Evolutionary conservation across 2,888 invertebrate species (phyloP).

Genomic region (Seladonia tumulorum): DNA sequence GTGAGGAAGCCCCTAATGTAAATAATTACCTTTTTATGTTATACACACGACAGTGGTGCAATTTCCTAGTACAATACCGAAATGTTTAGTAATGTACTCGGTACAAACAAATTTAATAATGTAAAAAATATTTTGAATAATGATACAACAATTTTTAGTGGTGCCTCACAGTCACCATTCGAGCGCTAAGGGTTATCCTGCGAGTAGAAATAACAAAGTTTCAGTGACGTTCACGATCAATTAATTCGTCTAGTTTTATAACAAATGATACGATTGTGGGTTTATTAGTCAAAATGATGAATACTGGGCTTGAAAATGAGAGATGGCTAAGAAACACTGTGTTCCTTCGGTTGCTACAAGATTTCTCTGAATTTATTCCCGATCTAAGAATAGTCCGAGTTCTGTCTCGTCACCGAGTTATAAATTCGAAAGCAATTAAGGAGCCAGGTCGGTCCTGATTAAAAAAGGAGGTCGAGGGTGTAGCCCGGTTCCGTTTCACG

Average conservation of each 20-base stretch:
- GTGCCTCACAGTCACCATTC: too few relatives aligned
- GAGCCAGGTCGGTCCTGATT: constrained; percentile 10
- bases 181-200: too few relatives aligned
- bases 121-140: too few relatives aligned
- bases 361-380: neutral
- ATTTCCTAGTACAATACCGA: too few relatives aligned
- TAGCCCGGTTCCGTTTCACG: constrained; percentile 44
- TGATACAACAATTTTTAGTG: too few relatives aligned
- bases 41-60: too few relatives aligned
- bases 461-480: constrained; percentile 26
- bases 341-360: neutral
- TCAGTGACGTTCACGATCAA: neutral
- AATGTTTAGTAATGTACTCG: too few relatives aligned
- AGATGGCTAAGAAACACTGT: neutral
- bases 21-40: too few relatives aligned
- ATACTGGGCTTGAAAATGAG: neutral
- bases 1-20: too few relatives aligned
- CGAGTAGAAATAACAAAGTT: neutral
- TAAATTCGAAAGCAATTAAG: constrained; percentile 36
- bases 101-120: too few relatives aligned
- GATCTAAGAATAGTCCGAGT: neutral
- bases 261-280: too few relatives aligned
- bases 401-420: constrained; percentile 2
- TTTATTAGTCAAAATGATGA: neutral
- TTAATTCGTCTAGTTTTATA: neutral